Evolutionary conservation across 2,113 vertebrate species (phyloP), one percentile per base, ranked within the genome.

Genomic region (Phaethornis superciliosus): DNA sequence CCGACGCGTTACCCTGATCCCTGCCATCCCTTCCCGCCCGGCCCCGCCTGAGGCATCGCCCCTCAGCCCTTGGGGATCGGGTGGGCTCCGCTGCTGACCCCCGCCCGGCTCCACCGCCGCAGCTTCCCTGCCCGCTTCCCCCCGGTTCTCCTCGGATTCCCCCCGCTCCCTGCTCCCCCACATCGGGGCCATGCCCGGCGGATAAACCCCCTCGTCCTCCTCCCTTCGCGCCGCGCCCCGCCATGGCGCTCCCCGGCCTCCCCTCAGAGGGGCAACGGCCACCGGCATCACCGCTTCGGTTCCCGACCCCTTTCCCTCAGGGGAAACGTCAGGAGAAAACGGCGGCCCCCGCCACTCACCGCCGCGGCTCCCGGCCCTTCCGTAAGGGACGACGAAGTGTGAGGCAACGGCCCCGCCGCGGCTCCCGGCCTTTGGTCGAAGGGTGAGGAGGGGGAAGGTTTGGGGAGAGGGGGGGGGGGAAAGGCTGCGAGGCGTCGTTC

Each of bases 241-340:
- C 76, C 49, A 56, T 14, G 49, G 65, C 84, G 65, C 47, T 37
- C 27, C 47, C 71, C 37, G 6, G 24, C 46, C 60, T 16, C 49
- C 33, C 62, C 33, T 54, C 69, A 8, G 37, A 30, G 33, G 16
- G 56, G 21, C 46, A 8, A 16, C 33, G 17, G n/a, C 28, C 81
- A 40, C 37, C 27, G 69, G 65, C 72, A 18, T 16, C 44, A 7
- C 46, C 46, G 20, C 62, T 75, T 30, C 77, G 47, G 67, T n/a
- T 63, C 49, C 40, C 18, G 33, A 52, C 42, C 80, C 80, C 37
- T 40, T 40, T 85, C 76, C 47, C 81, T 49, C 94, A 79, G 92
- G 91, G 90, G 87, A 89, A 93, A 88, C 92, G 81, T 40, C 37
- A 85, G 91, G 94, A 14, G 95, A 63, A 94, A 92, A 58, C 89